Evolutionary conservation across 1,140 invertebrate species (phyloP), one percentile per base, ranked within the genome.

Genomic region (Metaphire vulgaris): DNA sequence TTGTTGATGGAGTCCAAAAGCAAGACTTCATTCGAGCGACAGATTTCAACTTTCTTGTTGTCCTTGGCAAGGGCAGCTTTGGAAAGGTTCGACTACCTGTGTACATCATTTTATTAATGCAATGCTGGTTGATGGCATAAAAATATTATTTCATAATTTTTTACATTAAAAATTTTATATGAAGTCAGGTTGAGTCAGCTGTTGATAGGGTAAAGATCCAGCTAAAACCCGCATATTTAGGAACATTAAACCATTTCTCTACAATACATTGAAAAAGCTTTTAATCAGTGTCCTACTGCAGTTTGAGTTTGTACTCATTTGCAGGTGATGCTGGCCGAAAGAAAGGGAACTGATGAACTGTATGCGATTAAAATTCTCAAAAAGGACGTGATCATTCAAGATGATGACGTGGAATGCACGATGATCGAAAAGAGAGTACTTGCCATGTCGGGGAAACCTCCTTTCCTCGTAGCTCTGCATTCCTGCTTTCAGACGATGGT

Each of bases 401-500:
- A 99, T 81, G 97, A 99, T 84, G 97, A 99, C 87, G 95, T 99
- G n/a, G 97, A 99, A 85, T 97, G 98, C 85, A 98, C 97, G 0
- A 98, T 99, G 96, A 95, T 98, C 31, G 98, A 99, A 87, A 99
- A 99, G 86, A 88, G 96, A 68, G 96, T 99, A 0, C 88, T 99
- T 65, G 96, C 97, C 0, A 88, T 99, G 30, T 94, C 95, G 21
- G 91, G 86, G 80, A 98, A 99, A 86, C 97, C 97, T 1, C 96
- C 97, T 0, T 99, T 99, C 88, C 89, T 99, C 6, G 97, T 99
- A 0, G 94, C 97, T 82, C 89, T 99, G 78, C 97, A 99, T 88
- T 99, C 97, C 14, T 99, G 97, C 87, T 99, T 99, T 87, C 97
- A 99, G 87, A 99, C 97, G 74, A 98, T 99, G 96, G 95, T 93